Conservation (phyloP, 2,888 invertebrate genomes). For the Hypsopygia costalis region DNA sequence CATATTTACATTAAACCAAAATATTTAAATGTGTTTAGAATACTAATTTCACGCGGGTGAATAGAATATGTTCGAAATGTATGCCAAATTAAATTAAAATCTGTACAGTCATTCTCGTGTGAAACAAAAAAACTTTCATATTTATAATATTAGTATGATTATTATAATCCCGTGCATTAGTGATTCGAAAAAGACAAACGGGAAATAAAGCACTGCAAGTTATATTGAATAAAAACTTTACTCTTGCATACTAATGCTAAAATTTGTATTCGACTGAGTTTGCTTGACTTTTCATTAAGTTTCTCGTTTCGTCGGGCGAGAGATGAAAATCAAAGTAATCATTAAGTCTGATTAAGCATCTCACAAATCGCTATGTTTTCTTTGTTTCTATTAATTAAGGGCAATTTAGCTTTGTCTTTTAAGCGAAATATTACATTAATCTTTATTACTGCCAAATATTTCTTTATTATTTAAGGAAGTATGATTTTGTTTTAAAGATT, state of each 20-base stretch:
- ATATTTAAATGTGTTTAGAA: no score
- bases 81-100: no score
- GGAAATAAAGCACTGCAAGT: conserved; percentile 70
- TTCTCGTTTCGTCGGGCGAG: conserved; percentile 60
- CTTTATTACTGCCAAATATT: conserved; percentile 17
- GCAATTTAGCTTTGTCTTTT: conserved; percentile 31
- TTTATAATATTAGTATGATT: no score
- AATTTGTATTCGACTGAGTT: conserved; percentile 76
- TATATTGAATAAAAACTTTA: conserved; percentile 77
- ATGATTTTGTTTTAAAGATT: conserved; percentile 9
- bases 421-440: conserved; percentile 20
- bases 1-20: no score
- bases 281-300: conserved; percentile 76
- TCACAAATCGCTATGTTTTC: conserved; percentile 50
- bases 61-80: no score
- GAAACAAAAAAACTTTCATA: no score
- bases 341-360: conserved; percentile 64
- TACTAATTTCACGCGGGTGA: no score
- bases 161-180: conserved; percentile 53
- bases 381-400: conserved; percentile 43
- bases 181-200: conserved; percentile 64
- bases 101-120: no score
- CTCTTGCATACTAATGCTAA: conserved; percentile 76
- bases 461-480: conserved; percentile 11
- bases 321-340: conserved; percentile 74